Conservation (phyloP, 2,113 vertebrate species). For the Capreolus pygargus region DNA sequence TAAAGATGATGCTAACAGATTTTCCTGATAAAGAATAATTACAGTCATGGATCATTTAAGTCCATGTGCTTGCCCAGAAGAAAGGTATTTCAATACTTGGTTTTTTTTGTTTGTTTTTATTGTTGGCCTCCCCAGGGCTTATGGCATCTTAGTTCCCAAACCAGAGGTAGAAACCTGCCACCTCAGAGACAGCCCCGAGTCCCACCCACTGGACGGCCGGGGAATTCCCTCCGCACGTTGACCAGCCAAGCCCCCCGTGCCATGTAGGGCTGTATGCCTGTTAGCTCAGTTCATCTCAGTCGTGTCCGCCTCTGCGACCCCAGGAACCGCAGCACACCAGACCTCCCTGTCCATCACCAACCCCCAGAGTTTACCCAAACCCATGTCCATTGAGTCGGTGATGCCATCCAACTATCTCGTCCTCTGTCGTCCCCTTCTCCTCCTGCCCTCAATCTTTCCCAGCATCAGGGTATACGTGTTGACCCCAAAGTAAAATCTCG, state of each 20-base stretch:
- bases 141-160: not conserved
- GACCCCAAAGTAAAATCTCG: not conserved
- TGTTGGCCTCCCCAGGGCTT: not conserved
- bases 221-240: not conserved
- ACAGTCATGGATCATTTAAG: not conserved
- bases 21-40: not conserved
- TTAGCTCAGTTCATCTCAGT: not conserved
- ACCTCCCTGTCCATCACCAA: not conserved
- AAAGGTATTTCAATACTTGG: not conserved
- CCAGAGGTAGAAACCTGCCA: not conserved
- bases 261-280: not conserved
- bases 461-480: not conserved
- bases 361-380: not conserved
- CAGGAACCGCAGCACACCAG: not conserved
- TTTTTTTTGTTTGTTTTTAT: not conserved
- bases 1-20: not conserved
- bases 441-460: not conserved
- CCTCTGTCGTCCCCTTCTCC: not conserved
- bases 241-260: not conserved
- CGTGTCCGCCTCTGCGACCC: not conserved
- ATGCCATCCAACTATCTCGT: not conserved
- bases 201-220: not conserved
- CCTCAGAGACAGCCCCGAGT: not conserved
- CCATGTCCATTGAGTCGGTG: not conserved
- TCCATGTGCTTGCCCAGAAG: not conserved